A percentile compares a stretch with the other conserved stretches of the same genome.
phyloP scores from a whole-genome alignment of 2,888 invertebrate genomes.

The Tipula unca region DNA sequence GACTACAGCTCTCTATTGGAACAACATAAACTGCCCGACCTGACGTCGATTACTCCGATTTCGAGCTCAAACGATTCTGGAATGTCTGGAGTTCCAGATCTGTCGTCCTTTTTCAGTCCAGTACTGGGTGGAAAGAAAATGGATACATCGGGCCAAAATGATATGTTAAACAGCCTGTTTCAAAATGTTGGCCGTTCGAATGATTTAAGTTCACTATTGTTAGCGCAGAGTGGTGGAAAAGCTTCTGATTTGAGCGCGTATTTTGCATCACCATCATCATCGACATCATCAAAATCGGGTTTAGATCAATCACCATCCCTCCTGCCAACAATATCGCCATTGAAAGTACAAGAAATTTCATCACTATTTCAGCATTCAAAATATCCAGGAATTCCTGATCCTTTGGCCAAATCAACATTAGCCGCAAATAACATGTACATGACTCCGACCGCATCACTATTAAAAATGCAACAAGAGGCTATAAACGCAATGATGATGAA shows the following conservation, averaged over 20 bases:
- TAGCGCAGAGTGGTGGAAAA: not conserved
- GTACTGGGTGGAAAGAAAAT: conserved; percentile 32
- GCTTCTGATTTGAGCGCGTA: conserved; percentile 28
- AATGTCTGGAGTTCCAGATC: conserved; percentile 20
- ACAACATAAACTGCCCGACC: conserved; percentile 16
- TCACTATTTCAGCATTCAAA: conserved; percentile 42
- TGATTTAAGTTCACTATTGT: conserved; percentile 29
- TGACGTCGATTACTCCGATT: conserved; percentile 37
- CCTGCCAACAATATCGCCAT: conserved; percentile 33
- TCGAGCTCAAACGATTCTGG: conserved; percentile 30
- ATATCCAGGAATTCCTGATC: conserved; percentile 54
- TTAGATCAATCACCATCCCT: conserved; percentile 31
- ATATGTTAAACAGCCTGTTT: conserved; percentile 22
- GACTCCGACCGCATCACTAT: conserved; percentile 51
- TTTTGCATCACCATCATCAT: conserved; percentile 26
- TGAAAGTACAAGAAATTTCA: conserved; percentile 45
- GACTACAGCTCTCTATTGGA: not conserved
- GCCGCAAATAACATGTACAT: conserved; percentile 73
- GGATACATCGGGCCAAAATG: conserved; percentile 21
- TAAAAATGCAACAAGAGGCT: conserved; percentile 56
- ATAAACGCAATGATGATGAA: conserved; percentile 48
- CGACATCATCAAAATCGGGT: conserved; percentile 24
- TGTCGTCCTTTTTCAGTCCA: conserved; percentile 21
- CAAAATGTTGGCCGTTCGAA: conserved; percentile 23
- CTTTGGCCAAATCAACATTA: conserved; percentile 64